These are phyloP conservation scores for Glareola pratincola DNA, from an alignment of 2,113 vertebrate genomes.

Conservation along the genomic window DNA sequence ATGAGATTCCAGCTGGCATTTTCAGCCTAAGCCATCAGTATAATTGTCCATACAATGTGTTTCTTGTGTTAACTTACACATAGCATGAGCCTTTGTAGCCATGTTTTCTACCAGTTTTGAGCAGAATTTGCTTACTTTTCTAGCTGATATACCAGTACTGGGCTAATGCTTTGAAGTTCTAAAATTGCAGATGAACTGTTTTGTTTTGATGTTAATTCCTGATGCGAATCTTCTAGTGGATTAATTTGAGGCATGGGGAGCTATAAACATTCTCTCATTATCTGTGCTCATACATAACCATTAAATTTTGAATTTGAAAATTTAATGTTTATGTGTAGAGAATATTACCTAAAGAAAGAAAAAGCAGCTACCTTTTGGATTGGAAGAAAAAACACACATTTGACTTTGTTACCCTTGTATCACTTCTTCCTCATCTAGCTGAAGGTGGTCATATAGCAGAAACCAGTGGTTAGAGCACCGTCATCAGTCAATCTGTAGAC, in stretches of 20 bases:
- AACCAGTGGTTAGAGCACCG: neutral
- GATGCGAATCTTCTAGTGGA: neutral
- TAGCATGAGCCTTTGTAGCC: neutral
- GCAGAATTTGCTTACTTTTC: neutral
- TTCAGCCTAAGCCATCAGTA: neutral
- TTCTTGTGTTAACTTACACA: neutral
- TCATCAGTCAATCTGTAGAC: neutral
- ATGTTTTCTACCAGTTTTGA: neutral
- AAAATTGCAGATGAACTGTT: neutral
- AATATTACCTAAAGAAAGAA: neutral
- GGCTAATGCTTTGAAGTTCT: neutral
- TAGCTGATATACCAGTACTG: neutral
- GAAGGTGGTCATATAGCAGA: neutral
- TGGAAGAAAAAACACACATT: neutral
- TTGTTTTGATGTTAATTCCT: neutral
- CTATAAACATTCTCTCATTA: slow-evolving; percentile 60
- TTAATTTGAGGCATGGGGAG: slow-evolving; percentile 14
- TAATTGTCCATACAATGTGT: neutral
- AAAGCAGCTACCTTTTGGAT: slow-evolving; percentile 62
- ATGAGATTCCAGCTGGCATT: neutral
- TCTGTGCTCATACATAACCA: slow-evolving; percentile 33
- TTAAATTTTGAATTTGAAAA: slow-evolving; percentile 25
- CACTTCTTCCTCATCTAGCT: neutral
- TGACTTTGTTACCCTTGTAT: neutral
- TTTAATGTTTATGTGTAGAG: slow-evolving; percentile 14